These are phyloP conservation scores for Siniperca chuatsi DNA, from an alignment of 2,113 vertebrate species.

Conservation along the genomic window DNA sequence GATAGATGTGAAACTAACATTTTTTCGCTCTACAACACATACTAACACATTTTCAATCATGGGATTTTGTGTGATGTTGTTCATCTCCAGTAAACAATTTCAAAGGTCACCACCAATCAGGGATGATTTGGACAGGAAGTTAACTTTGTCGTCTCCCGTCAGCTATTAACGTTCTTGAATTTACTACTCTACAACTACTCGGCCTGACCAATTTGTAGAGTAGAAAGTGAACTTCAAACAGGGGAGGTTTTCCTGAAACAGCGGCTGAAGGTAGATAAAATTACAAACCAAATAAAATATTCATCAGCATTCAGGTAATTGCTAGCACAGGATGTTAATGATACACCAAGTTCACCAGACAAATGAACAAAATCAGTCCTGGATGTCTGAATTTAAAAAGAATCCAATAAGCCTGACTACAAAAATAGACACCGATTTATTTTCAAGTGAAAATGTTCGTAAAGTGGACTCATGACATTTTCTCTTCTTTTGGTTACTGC, in stretches of 20 bases:
- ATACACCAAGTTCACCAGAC: constrained; percentile 3
- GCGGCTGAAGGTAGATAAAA: not conserved
- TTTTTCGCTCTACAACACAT: too few relatives aligned
- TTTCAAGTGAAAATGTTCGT: not conserved
- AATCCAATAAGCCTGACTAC: not conserved
- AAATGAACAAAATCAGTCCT: constrained; percentile 22
- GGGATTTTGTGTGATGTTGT: not conserved
- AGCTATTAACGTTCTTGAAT: not conserved
- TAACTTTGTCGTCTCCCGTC: not conserved
- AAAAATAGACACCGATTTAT: not conserved
- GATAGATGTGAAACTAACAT: not conserved
- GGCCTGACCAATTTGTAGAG: not conserved
- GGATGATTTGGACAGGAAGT: not conserved
- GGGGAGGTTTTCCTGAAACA: not conserved
- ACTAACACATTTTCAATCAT: not conserved
- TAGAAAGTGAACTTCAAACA: constrained; percentile 30
- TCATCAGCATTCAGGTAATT: constrained; percentile 30
- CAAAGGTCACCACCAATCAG: not conserved
- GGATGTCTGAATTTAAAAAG: not conserved
- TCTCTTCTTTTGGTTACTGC: not conserved
- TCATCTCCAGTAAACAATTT: not conserved
- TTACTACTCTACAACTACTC: not conserved
- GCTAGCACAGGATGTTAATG: constrained; percentile 6
- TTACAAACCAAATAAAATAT: constrained; percentile 16
- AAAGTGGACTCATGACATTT: not conserved